Conservation (phyloP, 2,113 vertebrate species). For the Aramus guarauna region DNA sequence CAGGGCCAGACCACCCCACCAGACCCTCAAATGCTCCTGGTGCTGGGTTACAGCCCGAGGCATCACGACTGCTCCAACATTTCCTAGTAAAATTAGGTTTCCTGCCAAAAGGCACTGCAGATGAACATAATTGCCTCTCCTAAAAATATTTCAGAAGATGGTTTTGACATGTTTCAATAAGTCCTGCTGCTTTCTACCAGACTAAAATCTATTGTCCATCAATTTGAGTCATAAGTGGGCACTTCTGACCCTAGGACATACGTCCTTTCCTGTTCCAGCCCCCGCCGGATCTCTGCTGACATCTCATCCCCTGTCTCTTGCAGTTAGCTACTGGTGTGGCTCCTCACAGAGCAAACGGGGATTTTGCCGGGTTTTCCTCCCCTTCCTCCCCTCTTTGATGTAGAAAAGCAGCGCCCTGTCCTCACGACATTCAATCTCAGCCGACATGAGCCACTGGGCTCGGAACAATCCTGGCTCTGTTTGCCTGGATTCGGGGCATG, state of each 20-base stretch:
- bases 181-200: background rate
- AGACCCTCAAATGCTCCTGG: background rate
- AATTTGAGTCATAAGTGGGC: background rate
- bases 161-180: background rate
- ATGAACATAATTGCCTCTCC: background rate
- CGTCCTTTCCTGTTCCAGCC: background rate
- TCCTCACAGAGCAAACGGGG: background rate
- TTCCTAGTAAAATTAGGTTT: background rate
- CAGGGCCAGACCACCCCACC: background rate
- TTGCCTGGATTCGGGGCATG: background rate
- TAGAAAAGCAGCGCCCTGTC: background rate
- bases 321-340: background rate
- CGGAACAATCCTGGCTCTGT: conserved; percentile 20
- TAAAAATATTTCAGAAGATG: background rate
- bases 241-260: background rate
- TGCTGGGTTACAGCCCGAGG: background rate
- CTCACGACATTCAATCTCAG: background rate
- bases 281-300: background rate
- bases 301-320: background rate
- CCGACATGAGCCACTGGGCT: background rate
- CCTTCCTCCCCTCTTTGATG: background rate
- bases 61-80: rapidly evolving
- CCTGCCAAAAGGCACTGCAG: background rate
- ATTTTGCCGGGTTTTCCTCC: background rate
- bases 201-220: background rate